Evolutionary conservation across 1,140 invertebrate genomes (phyloP), one percentile per base, ranked within the genome.

Genomic region (Scaptomyza pallida): DNA sequence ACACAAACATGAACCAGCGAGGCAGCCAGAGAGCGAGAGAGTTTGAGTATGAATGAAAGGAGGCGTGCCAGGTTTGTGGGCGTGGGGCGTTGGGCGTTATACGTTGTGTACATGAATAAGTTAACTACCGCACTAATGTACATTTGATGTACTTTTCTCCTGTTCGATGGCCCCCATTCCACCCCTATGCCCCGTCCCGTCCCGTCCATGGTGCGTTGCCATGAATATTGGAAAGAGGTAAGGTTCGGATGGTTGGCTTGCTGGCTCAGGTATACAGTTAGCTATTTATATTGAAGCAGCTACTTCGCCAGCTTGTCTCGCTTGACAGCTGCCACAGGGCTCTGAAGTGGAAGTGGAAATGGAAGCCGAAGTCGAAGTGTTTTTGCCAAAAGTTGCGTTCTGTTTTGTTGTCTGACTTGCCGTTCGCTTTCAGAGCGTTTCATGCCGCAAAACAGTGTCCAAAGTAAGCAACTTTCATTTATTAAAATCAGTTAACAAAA

Each of bases 61-160:
- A 19, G 45, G 59, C 33, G 54, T 60, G 48, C 23, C 21, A 35
- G 56, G 35, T 15, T 6, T 50, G 15, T 72, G 51, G 50, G 50
- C 35, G 60, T 21, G 16, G 50, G 51, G 50, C 23, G 57, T 37
- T 72, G 69, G n/a, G n/a, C 35, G 60, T 21, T 21, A 43, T 44
- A 50, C 23, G 57, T 37, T 72, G 69, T 73, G 68, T 80, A 78
- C 75, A 81, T 81, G 75, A 78, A 75, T 78, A 78, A 78, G 75
- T 81, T 81, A 78, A 81, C 78, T 78, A 81, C 78, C 78, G 75
- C 72, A 78, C 78, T 81, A 81, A 81, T 81, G 78, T 81, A 81
- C 78, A 78, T 81, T 81, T 81, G 78, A 81, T 81, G 78, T 81
- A 78, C 75, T 77, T 73, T 79, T 76, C 69, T 79, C 72, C 69